phyloP scores from a whole-genome alignment of 2,888 invertebrate genomes.

The Hydraecia micacea region DNA sequence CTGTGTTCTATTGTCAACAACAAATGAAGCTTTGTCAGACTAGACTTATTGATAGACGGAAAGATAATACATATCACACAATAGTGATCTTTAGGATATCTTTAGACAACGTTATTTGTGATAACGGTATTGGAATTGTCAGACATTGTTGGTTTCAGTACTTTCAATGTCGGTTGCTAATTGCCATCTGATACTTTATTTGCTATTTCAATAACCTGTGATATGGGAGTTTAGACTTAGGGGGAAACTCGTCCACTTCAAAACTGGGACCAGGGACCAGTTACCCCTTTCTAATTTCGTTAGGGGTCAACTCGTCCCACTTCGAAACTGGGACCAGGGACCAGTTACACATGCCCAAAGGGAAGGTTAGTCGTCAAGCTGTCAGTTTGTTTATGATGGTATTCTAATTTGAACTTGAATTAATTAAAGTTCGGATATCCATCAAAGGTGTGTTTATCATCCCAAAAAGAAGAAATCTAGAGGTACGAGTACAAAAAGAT shows the following conservation, averaged over 20 bases:
- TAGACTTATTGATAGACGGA: conserved; percentile 63
- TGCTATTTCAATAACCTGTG: conserved; percentile 15
- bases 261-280: no score
- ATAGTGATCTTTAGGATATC: conserved; percentile 54
- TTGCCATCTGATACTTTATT: conserved; percentile 52
- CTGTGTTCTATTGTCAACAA: conserved; percentile 52
- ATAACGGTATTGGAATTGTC: conserved; percentile 52
- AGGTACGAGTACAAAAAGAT: not conserved
- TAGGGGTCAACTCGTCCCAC: no score
- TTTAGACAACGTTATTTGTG: conserved; percentile 48
- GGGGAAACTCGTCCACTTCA: no score
- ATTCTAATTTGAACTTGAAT: not conserved
- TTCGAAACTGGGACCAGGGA: no score
- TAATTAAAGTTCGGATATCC: not conserved
- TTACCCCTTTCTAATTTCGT: no score
- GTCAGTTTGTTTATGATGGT: not conserved
- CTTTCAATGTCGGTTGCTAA: conserved; percentile 35
- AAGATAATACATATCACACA: conserved; percentile 57
- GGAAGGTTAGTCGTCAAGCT: not conserved
- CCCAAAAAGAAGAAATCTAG: not conserved
- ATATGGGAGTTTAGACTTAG: conserved; percentile 13
- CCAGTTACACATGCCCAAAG: not conserved
- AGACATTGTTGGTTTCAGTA: conserved; percentile 31
- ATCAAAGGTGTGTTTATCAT: not conserved
- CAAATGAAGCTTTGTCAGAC: conserved; percentile 60